Percentiles rank a stretch among this genome's conserved stretches.
phyloP scores from a whole-genome alignment of 2,888 invertebrate species.

The Epistrophe eligans region DNA sequence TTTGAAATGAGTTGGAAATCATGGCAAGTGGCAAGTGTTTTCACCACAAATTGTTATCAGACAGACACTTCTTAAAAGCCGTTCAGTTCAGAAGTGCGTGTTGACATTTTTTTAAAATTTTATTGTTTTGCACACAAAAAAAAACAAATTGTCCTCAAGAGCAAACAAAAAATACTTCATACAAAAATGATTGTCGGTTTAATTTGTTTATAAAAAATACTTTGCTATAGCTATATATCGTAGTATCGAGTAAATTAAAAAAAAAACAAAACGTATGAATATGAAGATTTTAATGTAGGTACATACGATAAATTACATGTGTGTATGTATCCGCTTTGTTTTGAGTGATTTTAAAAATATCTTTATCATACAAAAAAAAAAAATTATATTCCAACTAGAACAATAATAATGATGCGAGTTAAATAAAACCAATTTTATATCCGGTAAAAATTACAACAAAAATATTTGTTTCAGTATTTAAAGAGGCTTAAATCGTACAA shows the following conservation, averaged over 20 bases:
- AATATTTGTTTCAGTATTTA: not conserved
- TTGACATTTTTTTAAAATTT: not conserved
- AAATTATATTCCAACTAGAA: not conserved
- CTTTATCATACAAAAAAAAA: not conserved
- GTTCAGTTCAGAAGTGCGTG: conserved; percentile 36
- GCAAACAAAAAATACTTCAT: not conserved
- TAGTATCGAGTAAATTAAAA: not conserved
- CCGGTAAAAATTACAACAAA: not conserved
- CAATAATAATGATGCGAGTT: conserved; percentile 5
- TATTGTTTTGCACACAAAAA: conserved; percentile 35
- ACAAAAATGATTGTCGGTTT: not conserved
- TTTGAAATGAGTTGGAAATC: not conserved
- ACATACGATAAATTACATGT: conserved; percentile 12
- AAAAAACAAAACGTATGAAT: not conserved
- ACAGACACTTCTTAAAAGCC: conserved; percentile 55
- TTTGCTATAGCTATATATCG: not conserved
- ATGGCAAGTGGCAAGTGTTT: not conserved
- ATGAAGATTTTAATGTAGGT: conserved; percentile 10
- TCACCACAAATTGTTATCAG: conserved; percentile 61
- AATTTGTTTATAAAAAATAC: not conserved
- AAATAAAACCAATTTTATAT: not conserved
- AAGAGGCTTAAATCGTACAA: conserved; percentile 16
- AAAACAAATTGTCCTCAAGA: not conserved
- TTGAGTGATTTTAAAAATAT: conserved; percentile 21
- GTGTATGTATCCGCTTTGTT: conserved; percentile 36